phyloP scores from a whole-genome alignment of 2,113 vertebrate species.

The Callithrix jacchus region DNA sequence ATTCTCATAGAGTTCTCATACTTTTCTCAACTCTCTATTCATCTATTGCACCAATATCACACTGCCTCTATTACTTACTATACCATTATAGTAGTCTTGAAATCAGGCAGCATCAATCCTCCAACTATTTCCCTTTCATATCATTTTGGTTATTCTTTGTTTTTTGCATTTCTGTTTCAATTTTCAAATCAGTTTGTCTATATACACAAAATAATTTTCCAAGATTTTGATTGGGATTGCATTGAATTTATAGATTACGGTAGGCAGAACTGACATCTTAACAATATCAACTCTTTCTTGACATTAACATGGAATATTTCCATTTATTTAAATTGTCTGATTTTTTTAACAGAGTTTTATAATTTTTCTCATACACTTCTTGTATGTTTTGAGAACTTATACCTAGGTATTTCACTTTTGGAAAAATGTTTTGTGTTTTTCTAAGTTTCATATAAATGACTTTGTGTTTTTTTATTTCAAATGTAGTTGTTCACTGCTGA shows the following conservation, averaged over 20 bases:
- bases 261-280: not conserved
- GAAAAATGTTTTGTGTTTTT: not conserved
- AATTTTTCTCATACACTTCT: not conserved
- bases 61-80: not conserved
- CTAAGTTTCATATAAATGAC: not conserved
- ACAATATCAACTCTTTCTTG: not conserved
- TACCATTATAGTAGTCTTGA: not conserved
- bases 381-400: not conserved
- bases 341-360: not conserved
- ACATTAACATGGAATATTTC: not conserved
- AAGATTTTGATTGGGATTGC: not conserved
- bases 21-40: not conserved
- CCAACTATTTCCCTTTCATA: not conserved
- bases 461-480: slow-evolving; percentile 11
- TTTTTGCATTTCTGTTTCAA: not conserved
- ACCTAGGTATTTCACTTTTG: not conserved
- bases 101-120: not conserved
- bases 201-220: not conserved
- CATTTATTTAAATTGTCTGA: not conserved
- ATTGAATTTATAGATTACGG: not conserved
- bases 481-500: not conserved
- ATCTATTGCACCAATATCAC: not conserved
- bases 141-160: not conserved
- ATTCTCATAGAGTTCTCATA: not conserved
- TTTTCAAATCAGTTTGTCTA: not conserved